Conservation (phyloP, 1,140 invertebrate genomes). For the Apis florea region DNA sequence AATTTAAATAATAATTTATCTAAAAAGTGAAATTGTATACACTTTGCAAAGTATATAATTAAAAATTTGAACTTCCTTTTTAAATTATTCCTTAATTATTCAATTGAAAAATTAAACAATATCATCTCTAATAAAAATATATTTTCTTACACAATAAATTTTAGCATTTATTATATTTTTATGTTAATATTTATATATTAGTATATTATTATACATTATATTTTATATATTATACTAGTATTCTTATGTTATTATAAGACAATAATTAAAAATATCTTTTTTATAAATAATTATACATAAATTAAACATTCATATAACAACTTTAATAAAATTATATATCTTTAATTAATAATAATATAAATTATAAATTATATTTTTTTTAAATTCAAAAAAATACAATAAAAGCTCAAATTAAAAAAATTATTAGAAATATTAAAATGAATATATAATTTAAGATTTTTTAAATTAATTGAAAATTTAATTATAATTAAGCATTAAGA, state of each 20-base stretch:
- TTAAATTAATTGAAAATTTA: neutral
- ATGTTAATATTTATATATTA: slow-evolving; percentile 10
- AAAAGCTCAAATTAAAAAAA: no score
- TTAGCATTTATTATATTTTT: slow-evolving; percentile 17
- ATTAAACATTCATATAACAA: neutral
- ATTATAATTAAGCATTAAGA: neutral
- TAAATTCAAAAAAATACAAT: no score
- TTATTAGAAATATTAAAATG: no score
- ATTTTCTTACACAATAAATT: slow-evolving; percentile 30
- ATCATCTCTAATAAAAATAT: slow-evolving; percentile 14
- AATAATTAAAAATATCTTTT: slow-evolving; percentile 16
- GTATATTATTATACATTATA: neutral
- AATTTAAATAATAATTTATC: slow-evolving; percentile 64
- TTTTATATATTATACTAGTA: no score
- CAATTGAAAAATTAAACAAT: neutral
- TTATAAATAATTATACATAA: slow-evolving; percentile 1
- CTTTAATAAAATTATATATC: neutral
- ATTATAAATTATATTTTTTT: slow-evolving; percentile 1
- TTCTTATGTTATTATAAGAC: slow-evolving; percentile 8
- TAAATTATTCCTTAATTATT: neutral
- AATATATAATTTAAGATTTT: neutral
- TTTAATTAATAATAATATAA: neutral
- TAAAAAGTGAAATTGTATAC: slow-evolving; percentile 53
- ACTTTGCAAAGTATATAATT: neutral
- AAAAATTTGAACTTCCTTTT: slow-evolving; percentile 6